Evolutionary conservation across 2,888 invertebrate genomes (phyloP), one percentile per base, ranked within the genome.

Genomic region (Eupithecia dodoneata): DNA sequence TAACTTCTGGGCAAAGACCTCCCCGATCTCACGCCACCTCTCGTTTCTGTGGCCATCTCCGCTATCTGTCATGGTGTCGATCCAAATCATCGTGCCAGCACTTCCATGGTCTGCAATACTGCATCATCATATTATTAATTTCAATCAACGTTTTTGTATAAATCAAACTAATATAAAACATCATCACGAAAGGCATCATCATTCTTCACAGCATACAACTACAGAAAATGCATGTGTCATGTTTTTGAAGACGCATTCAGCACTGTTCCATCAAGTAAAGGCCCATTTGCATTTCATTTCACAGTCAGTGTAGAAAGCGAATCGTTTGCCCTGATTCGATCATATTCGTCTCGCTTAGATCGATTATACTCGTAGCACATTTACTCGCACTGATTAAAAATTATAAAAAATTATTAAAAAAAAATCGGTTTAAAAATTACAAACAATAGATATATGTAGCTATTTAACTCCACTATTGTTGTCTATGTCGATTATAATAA

Each of bases 261-360:
- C 63, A 47, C 45, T 45, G 45, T n/a, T 71, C 49, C 4, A 79
- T 30, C 75, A 47, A 83, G 12, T 10, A 82, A 82, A 74, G 81
- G 81, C 83, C 47, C 74, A 83, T 87, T 85, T 83, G 79, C 85
- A 84, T 83, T 78, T 72, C 78, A 80, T 78, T 75, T 63, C 63
- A 77, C 70, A 79, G 81, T 80, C 76, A 72, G 81, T 83, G 83
- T 84, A 85, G 84, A 86, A 86, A 85, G 80, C 79, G 80, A 77
- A 82, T 82, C 83, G 83, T 81, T 78, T 79, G 74, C 72, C 73
- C 71, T 72, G 81, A 78, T 80, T 80, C 66, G 71, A 79, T 78
- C 78, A 73, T 73, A 75, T 70, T 73, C 47, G 66, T 41, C 75
- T 67, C 72, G 55, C 70, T 52, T 18, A 59, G 42, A 67, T 70